Percentiles rank a stretch among this genome's conserved stretches.
Conservation (phyloP, 2,797 vertebrate species). For the Sebastes glaucus region DNA sequence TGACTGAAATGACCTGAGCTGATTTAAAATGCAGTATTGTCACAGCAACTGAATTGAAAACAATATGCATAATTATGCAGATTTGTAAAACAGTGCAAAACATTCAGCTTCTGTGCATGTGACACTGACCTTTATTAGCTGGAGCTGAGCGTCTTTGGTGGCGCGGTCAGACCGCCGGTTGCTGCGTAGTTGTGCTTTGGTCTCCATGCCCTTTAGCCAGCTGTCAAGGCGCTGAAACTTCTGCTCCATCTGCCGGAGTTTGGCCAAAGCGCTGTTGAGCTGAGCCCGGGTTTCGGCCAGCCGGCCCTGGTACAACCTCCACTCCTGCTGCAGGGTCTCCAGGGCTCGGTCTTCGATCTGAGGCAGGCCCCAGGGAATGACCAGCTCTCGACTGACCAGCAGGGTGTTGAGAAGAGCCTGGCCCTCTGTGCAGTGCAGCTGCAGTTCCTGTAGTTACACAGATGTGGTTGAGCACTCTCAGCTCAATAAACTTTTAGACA, state of each 20-base stretch:
- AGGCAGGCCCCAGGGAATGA: slow-evolving; percentile 89
- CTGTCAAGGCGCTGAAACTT: slow-evolving; percentile 90
- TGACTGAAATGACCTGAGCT: background rate
- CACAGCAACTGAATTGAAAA: background rate
- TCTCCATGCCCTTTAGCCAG: slow-evolving; percentile 91
- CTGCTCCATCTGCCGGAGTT: slow-evolving; percentile 89
- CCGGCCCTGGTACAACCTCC: slow-evolving; percentile 90
- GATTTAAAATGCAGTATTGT: background rate
- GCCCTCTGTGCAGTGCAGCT: slow-evolving; percentile 90
- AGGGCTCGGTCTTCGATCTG: slow-evolving; percentile 91
- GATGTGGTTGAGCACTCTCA: background rate
- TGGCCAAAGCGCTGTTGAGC: slow-evolving; percentile 87
- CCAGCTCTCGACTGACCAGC: slow-evolving; percentile 87
- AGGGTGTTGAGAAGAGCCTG: slow-evolving; percentile 88
- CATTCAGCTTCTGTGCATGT: background rate
- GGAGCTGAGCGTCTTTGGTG: slow-evolving; percentile 91
- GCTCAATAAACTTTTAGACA: background rate
- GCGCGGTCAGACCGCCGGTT: slow-evolving; percentile 84
- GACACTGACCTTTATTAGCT: slow-evolving; percentile 88
- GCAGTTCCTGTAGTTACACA: slow-evolving; percentile 86
- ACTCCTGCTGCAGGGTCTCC: slow-evolving; percentile 91
- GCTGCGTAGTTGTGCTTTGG: slow-evolving; percentile 85
- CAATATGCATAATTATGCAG: background rate
- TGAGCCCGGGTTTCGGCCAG: slow-evolving; percentile 87
- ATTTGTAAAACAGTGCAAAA: background rate